A percentile compares a stretch with the other conserved stretches of the same genome.
Conservation (phyloP, 1,140 invertebrate species). For the Apocrypta bakeri region DNA sequence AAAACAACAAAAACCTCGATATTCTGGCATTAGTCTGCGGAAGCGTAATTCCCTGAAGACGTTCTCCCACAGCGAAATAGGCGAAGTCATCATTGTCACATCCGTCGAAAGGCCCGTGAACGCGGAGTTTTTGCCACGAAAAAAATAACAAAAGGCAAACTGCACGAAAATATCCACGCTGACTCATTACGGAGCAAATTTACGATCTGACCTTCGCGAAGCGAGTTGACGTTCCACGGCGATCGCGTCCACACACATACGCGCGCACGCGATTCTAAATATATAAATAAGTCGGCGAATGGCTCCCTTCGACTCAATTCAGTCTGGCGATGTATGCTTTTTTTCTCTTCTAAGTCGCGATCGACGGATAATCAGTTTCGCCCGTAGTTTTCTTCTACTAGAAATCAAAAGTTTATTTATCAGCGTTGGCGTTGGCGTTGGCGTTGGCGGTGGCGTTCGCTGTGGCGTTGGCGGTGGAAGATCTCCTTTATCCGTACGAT, state of each 20-base stretch:
- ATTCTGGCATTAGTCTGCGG: not conserved
- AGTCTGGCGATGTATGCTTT: not conserved
- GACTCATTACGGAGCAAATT: slow-evolving; percentile 45
- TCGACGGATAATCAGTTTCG: not conserved
- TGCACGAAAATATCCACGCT: slow-evolving; percentile 9
- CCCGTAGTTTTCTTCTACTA: too few relatives aligned
- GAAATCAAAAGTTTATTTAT: too few relatives aligned
- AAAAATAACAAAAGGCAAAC: not conserved
- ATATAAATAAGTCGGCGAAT: slow-evolving; percentile 16
- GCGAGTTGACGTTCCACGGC: not conserved
- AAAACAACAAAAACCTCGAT: too few relatives aligned
- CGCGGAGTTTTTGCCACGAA: not conserved
- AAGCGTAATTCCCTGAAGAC: not conserved
- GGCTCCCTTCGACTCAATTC: not conserved
- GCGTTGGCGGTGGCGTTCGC: too few relatives aligned
- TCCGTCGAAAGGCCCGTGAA: not conserved
- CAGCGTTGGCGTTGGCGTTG: too few relatives aligned
- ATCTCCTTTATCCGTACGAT: too few relatives aligned
- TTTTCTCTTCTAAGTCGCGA: not conserved
- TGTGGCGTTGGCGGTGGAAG: too few relatives aligned
- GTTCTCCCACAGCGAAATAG: not conserved
- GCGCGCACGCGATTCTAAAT: too few relatives aligned
- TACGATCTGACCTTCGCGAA: slow-evolving; percentile 40
- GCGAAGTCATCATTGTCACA: slow-evolving; percentile 23
- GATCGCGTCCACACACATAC: not conserved